Conservation (phyloP, 2,797 vertebrate genomes). For the Tokudaia muenninki region DNA sequence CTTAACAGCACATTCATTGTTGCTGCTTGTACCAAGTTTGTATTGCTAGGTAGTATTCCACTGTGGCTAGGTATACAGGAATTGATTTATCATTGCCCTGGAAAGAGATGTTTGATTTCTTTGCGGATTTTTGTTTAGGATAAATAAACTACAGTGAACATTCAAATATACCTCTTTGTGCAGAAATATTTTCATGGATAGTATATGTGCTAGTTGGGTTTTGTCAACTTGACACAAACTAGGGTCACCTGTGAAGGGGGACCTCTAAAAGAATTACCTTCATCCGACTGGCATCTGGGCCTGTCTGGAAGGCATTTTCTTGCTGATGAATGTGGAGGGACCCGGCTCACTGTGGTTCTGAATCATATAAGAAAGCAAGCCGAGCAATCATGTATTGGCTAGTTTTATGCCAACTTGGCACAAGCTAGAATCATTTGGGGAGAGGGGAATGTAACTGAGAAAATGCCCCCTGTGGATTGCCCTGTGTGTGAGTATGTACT, state of each 20-base stretch:
- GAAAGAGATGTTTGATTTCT: background rate
- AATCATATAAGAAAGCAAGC: background rate
- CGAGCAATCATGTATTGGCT: background rate
- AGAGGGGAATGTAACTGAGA: background rate
- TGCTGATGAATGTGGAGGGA: background rate
- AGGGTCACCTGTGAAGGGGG: background rate
- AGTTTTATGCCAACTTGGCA: background rate
- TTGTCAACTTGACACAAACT: background rate
- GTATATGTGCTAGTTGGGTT: background rate
- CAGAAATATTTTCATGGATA: background rate
- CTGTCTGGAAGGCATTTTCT: background rate
- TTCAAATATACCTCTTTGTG: conserved; percentile 6
- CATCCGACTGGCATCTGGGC: background rate
- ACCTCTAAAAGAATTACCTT: background rate
- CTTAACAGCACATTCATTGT: background rate
- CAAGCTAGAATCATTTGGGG: background rate
- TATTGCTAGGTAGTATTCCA: background rate
- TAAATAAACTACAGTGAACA: conserved; percentile 23
- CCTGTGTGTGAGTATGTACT: no score
- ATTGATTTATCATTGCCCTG: background rate
- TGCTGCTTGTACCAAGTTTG: conserved; percentile 5
- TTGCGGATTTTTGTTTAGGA: background rate
- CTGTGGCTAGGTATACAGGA: background rate
- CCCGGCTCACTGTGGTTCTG: background rate
- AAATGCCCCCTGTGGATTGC: no score